A percentile compares a stretch with the other conserved stretches of the same genome.
phyloP scores from a whole-genome alignment of 23 tunicate genomes.

The Styela clava region DNA sequence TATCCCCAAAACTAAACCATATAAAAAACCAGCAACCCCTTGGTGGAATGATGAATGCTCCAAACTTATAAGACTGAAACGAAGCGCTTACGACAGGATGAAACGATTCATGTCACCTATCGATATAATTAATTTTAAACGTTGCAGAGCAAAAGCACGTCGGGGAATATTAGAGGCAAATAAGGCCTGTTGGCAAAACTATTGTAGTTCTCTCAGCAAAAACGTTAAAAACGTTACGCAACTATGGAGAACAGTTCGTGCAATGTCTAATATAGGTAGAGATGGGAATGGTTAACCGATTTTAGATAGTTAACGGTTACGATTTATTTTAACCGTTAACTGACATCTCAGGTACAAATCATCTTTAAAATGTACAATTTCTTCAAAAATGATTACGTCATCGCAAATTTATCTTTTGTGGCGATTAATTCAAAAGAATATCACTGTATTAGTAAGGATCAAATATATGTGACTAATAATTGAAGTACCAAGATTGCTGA shows the following conservation, averaged over 20 bases:
- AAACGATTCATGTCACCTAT: background rate
- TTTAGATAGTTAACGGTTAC: too few species aligned
- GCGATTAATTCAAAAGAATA: too few species aligned
- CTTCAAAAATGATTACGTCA: too few species aligned
- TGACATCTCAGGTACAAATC: too few species aligned
- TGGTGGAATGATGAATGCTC: background rate
- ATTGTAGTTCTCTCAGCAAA: background rate
- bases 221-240: background rate
- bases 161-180: background rate
- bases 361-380: too few species aligned
- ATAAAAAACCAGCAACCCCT: background rate
- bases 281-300: too few species aligned
- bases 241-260: background rate
- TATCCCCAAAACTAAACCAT: background rate
- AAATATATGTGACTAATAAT: too few species aligned
- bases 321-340: too few species aligned
- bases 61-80: background rate
- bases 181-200: background rate
- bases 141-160: background rate
- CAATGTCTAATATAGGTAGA: too few species aligned
- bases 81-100: background rate
- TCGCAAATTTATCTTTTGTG: too few species aligned
- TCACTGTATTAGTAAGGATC: too few species aligned
- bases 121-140: background rate
- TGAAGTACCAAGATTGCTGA: too few species aligned